phyloP scores from a whole-genome alignment of 2,113 vertebrate genomes.

The Ophiodon elongatus region DNA sequence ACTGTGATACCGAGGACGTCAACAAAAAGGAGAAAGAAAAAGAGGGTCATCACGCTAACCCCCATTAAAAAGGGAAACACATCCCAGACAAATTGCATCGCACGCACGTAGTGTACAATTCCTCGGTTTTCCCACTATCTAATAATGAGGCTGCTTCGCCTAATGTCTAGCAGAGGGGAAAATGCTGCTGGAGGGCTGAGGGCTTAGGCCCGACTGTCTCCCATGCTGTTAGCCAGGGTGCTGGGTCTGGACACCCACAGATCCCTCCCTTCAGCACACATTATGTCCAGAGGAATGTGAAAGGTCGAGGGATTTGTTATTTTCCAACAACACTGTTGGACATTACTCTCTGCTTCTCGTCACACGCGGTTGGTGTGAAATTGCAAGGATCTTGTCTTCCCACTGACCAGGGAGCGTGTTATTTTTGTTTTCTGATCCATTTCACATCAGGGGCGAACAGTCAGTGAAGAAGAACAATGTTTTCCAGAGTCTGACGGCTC shows the following conservation, averaged over 20 bases:
- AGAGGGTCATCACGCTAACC: background rate
- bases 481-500: background rate
- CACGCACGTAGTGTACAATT: background rate
- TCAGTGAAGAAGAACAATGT: background rate
- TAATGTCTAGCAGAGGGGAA: conserved; percentile 25
- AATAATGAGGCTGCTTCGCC: conserved; percentile 32
- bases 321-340: background rate
- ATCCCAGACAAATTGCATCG: background rate
- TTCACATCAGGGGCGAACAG: background rate
- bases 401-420: background rate
- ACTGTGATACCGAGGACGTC: background rate
- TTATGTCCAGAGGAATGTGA: conserved; percentile 12
- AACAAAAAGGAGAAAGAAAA: background rate
- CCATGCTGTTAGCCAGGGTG: conserved; percentile 10
- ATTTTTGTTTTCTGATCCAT: background rate
- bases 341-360: background rate
- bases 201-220: background rate
- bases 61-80: background rate
- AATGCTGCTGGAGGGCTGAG: background rate
- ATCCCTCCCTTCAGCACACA: background rate
- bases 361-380: background rate
- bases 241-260: background rate
- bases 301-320: conserved; percentile 10
- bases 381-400: background rate
- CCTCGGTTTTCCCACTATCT: background rate